Base-by-base conservation (phyloP, 53 echinoderm and acorn worm genomes). In the Temnopleurus reevesii region DNA sequence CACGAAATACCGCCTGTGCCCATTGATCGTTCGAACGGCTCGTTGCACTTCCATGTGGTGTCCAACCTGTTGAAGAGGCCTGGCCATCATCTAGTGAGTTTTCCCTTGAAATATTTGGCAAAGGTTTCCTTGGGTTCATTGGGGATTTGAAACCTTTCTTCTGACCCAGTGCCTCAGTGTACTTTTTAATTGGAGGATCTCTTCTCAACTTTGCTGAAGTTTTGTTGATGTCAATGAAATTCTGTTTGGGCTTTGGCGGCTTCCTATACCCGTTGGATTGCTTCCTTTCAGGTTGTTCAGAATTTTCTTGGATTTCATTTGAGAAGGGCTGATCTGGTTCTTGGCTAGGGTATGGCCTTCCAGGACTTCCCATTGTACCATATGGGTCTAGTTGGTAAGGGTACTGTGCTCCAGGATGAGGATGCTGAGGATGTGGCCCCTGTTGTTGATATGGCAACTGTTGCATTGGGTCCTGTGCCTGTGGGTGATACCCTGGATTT, bases 41-140 rank as follows among this genome's bases (percentile, higher is more conserved):
- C 4, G 89, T 83, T 10, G 82, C 89, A 45, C 89, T 90, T 19
- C 93, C 91, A 51, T 63, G 81, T 15, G 91, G 83, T 3, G 89
- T 88, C 93, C 90, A 93, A 34, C 81, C 66, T 2, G 84, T 90
- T 26, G 90, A 90, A 4, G 43, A 89, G 29, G 47, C 29, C 17
- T 90, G 90, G 77, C 71, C 66, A 19, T 94, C 93, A 27, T 92
- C 91, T 24, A 76, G 81, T 7, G 93, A 93, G 61, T 84, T 92
- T 41, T 92, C 93, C 18, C 91, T 85, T 1, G 94, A 95, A 3
- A 98, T 98, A 56, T 92, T 55, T 29, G 98, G 98, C 53, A 98
- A 79, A 9, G 98, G 98, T 31, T 86, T 57, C 53, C 76, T 90
- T 0, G 92, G 93, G 71, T 96, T 98, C 43, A 93, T 55, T 17